Base-by-base conservation (phyloP, 2,797 vertebrate genomes). In the Acestrorhynchus altus region DNA sequence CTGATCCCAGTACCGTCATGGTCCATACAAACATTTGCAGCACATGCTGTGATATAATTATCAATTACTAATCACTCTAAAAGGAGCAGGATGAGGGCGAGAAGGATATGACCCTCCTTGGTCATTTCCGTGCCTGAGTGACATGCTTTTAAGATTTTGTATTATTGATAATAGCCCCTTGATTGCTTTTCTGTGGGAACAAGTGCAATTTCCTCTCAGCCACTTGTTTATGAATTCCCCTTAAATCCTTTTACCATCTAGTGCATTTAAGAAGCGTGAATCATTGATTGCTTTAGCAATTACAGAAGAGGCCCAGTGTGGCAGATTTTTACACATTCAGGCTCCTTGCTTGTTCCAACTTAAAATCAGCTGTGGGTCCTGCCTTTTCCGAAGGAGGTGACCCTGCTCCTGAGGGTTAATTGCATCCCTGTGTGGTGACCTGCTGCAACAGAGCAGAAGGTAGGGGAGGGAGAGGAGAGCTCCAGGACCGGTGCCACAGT, bases 111-210 rank as follows among this genome's bases (percentile, higher is more conserved):
- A 84, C 83, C 85, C 82, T 77, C 70, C 46, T 69, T 82, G 84
- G 86, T 86, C 59, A 87, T 90, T 87, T 82, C 83, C 65, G 78
- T 24, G 51, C 10, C 65, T 78, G 85, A 87, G 87, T 87, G 12
- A 76, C 73, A 86, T 84, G 84, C 80, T 85, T 88, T 89, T 85
- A 76, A 72, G 76, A 86, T 86, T 84, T 81, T 35, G 75, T 75
- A 42, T 72, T 42, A 63, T 71, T 67, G 76, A 89, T 89, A 85
- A 89, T 87, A 82, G 81, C 46, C 60, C 31, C 22, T 78, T 88
- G 82, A 84, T 79, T 85, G 84, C 78, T 87, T 88, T 84, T 85
- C 78, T 81, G 56, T 46, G 67, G 83, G 85, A 79, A 83, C 79
- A 84, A 35, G 77, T 76, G 82, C 77, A 82, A 86, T 87, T 80